These are phyloP conservation scores for Myotis lucifugus DNA, from an alignment of 2,113 vertebrate species.

Conservation along the genomic window DNA sequence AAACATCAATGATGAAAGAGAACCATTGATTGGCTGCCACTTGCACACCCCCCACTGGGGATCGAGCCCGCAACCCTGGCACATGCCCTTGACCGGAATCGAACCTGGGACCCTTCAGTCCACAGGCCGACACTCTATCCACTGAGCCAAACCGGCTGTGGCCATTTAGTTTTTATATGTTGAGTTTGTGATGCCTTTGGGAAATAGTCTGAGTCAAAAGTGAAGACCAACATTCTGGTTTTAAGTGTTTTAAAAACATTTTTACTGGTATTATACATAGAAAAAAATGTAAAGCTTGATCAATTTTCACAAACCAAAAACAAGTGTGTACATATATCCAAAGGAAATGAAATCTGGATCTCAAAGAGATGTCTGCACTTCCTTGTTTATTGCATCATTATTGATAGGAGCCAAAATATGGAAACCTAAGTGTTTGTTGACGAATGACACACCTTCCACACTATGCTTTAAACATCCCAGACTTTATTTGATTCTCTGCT, in stretches of 20 bases:
- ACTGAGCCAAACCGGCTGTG: no score
- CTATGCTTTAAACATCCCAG: background rate
- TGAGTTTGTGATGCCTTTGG: no score
- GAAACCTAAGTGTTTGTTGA: background rate
- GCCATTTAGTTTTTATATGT: no score
- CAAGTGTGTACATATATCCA: background rate
- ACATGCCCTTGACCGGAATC: no score
- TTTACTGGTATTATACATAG: background rate
- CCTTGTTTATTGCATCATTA: background rate
- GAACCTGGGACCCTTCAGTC: no score
- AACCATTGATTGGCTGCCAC: no score
- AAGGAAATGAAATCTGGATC: background rate
- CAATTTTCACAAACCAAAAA: constrained; percentile 30
- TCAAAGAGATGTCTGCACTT: background rate
- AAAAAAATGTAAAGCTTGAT: constrained; percentile 10
- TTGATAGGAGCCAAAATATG: background rate
- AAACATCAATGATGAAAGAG: no score
- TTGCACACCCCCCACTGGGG: no score
- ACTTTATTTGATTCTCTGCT: background rate
- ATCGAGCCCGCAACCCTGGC: no score
- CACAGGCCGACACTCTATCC: no score
- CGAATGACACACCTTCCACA: background rate
- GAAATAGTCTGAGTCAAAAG: background rate
- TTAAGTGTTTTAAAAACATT: background rate
- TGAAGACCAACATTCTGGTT: background rate